phyloP scores from a whole-genome alignment of 2,888 invertebrate species.

The Daptonema setosum region DNA sequence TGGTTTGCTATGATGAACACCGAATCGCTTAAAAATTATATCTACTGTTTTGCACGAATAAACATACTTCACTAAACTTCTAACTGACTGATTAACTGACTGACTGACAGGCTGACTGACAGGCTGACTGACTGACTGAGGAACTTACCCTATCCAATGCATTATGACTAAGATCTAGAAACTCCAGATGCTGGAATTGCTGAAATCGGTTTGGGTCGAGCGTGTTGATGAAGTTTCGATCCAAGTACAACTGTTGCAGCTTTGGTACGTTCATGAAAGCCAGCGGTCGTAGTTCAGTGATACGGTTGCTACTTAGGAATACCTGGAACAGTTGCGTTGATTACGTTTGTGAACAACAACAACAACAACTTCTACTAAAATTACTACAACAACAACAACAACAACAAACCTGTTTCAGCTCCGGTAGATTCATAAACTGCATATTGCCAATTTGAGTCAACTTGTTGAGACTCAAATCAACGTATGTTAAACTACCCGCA shows the following conservation, averaged over 20 bases:
- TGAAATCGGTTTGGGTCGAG: conserved; percentile 60
- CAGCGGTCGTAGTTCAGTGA: conserved; percentile 52
- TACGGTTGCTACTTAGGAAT: conserved; percentile 32
- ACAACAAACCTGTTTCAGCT: conserved; percentile 41
- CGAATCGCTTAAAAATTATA: no score
- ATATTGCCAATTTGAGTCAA: conserved; percentile 33
- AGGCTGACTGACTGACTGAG: no score
- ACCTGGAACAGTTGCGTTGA: background rate
- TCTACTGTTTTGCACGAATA: no score
- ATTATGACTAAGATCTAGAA: conserved; percentile 53
- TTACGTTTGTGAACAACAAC: background rate
- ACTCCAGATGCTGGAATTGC: conserved; percentile 49
- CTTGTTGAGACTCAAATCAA: conserved; percentile 38
- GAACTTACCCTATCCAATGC: conserved; percentile 44
- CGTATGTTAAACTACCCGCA: conserved; percentile 47
- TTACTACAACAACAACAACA: background rate
- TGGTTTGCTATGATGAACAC: no score
- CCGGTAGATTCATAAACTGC: conserved; percentile 54
- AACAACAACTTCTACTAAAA: background rate
- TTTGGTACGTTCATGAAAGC: conserved; percentile 60
- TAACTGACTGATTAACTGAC: no score
- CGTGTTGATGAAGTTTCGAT: conserved; percentile 56
- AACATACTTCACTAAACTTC: no score
- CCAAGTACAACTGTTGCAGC: conserved; percentile 44
- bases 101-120: no score